Evolutionary conservation across 2,888 invertebrate species (phyloP), one percentile per base, ranked within the genome.

Genomic region (Cataglyphis altisquamis): DNA sequence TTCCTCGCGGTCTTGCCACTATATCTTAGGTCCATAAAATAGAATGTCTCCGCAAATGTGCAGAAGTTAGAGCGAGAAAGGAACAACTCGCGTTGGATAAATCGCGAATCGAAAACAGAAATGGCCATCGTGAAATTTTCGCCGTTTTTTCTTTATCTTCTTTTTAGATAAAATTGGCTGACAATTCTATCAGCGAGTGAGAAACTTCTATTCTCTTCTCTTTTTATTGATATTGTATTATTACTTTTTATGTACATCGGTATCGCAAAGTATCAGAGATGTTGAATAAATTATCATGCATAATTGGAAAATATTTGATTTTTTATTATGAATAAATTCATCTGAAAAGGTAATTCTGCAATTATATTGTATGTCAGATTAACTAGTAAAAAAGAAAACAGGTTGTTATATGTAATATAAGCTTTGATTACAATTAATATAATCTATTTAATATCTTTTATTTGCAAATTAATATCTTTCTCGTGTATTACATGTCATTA

Each of bases 1-100:
- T 66, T n/a, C 6, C 25, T 45, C 63, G 48, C 21, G 32, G 18
- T 25, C 45, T 18, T 32, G 48, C 41, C 32, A 29, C 45, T 32
- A 18, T 64, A 32, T 57, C 62, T 80, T 78, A n/a, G 21, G 62
- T 25, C 77, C 21, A 29, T 52, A 32, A 70, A 78, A 70, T 83
- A 83, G 68, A 78, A 55, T 55, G 52, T 68, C 45, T 45, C 48
- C 57, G 57, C 48, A 63, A 73, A 52, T 52, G 78, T 63, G 39
- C 21, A 80, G 60, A 68, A 57, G 66, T 63, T 45, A 48, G 48
- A 36, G 74, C 9, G 48, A 75, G 32, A 75, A 32, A 66, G 74
- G 25, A 55, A 66, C 55, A 55, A 66, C 66, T 36, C 29, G 48
- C 8, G 25, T 36, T 39, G 25, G 41, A 55, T 48, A 52, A 32